These are phyloP conservation scores for Branchipolynoe longqiensis DNA, from an alignment of 2,888 invertebrate genomes.

Conservation along the genomic window DNA sequence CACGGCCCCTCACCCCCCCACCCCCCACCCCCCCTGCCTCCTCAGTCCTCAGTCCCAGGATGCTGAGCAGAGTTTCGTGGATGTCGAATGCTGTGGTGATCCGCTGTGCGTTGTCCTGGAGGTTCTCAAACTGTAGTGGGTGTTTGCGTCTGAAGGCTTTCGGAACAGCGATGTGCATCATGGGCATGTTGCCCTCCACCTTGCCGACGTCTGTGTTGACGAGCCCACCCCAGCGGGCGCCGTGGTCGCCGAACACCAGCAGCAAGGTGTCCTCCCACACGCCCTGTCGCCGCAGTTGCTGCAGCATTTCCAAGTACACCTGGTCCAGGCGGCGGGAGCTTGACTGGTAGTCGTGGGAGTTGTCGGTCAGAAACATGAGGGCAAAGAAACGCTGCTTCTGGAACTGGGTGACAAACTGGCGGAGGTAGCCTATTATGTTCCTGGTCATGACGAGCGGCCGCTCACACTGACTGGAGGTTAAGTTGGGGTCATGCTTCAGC, in stretches of 20 bases:
- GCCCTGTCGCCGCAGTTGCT: not conserved
- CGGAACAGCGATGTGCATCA: not conserved
- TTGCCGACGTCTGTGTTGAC: constrained; percentile 8
- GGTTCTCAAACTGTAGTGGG: not conserved
- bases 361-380: not conserved
- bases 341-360: not conserved
- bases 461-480: not conserved
- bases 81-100: constrained; percentile 10
- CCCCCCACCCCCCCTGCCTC: too few species aligned
- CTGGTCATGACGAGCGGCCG: not conserved
- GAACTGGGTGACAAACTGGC: not conserved
- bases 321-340: not conserved
- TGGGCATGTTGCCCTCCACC: constrained; percentile 19
- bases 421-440: not conserved
- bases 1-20: too few species aligned
- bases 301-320: not conserved
- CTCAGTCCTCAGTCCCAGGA: not conserved
- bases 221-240: not conserved
- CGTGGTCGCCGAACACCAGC: constrained; percentile 11
- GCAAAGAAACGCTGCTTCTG: not conserved
- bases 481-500: not conserved
- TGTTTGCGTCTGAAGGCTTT: not conserved
- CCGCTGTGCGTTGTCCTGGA: not conserved
- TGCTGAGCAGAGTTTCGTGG: not conserved
- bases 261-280: not conserved